phyloP scores from a whole-genome alignment of 2,797 vertebrate genomes.

The Sebastes melanostomus region DNA sequence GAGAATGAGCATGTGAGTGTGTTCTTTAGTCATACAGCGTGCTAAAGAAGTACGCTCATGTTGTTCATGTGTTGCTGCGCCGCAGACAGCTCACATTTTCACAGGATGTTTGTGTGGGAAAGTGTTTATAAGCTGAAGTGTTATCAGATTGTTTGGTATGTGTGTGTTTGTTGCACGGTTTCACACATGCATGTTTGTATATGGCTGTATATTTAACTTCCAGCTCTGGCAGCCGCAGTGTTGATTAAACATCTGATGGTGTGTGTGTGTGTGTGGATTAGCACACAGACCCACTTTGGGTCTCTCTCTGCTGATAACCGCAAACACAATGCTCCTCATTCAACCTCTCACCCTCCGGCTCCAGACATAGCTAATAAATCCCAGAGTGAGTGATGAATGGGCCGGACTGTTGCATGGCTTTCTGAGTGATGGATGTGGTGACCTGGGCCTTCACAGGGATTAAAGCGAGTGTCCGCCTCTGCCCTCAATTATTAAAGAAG shows the following conservation, averaged over 20 bases:
- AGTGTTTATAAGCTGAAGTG: neutral
- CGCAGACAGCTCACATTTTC: conserved; percentile 15
- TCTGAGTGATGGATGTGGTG: conserved; percentile 61
- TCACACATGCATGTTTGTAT: conserved; percentile 36
- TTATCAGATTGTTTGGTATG: conserved; percentile 11
- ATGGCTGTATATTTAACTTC: conserved; percentile 45
- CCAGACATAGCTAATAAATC: conserved; percentile 73
- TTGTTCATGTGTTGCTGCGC: conserved; percentile 17
- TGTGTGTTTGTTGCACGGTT: neutral
- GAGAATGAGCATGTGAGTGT: conserved; percentile 2
- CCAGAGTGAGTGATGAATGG: conserved; percentile 69
- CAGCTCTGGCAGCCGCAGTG: conserved; percentile 17
- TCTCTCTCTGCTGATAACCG: conserved; percentile 60
- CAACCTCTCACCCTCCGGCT: conserved; percentile 67
- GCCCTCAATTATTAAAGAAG: conserved; percentile 71
- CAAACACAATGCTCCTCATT: conserved; percentile 64
- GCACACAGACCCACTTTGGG: conserved; percentile 48
- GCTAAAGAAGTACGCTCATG: conserved; percentile 24
- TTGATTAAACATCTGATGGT: conserved; percentile 54
- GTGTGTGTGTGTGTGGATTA: conserved; percentile 19
- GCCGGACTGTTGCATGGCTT: conserved; percentile 47
- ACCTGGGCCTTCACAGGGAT: conserved; percentile 56
- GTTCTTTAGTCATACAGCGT: conserved; percentile 19
- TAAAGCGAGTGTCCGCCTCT: conserved; percentile 54
- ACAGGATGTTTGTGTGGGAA: conserved; percentile 29